Evolutionary conservation across 23 tunicate genomes (phyloP).

Genomic region (Pegea sp.): DNA sequence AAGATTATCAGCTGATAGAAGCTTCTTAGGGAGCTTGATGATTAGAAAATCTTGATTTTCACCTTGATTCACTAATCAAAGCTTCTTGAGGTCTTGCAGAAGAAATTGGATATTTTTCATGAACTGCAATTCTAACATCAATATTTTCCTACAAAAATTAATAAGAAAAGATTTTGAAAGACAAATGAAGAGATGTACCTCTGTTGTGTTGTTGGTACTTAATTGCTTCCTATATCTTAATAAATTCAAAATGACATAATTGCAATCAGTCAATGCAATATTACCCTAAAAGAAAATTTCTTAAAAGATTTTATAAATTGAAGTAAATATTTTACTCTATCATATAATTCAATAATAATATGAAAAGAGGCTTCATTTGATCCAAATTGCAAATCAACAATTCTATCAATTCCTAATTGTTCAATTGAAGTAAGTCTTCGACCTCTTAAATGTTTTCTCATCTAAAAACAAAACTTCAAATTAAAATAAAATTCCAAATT

Average conservation of each 20-base stretch:
- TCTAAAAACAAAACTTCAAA: slow-evolving; percentile 13
- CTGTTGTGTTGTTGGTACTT: too few species aligned
- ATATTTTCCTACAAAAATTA: slow-evolving; percentile 27
- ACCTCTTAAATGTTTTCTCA: slow-evolving; percentile 74
- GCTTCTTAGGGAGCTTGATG: too few species aligned
- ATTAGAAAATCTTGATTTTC: too few species aligned
- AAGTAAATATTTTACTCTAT: slow-evolving; percentile 13
- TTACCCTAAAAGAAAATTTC: slow-evolving; percentile 27
- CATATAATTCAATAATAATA: slow-evolving; percentile 69
- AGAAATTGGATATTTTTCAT: slow-evolving; percentile 60
- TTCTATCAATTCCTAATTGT: slow-evolving; percentile 84
- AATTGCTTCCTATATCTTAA: slow-evolving; percentile 55
- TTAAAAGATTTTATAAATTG: neutral
- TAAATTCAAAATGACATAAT: slow-evolving; percentile 47
- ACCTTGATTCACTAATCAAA: slow-evolving; percentile 21
- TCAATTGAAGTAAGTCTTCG: slow-evolving; percentile 46
- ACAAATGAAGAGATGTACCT: too few species aligned
- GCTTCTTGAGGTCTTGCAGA: slow-evolving; percentile 28
- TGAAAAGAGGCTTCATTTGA: slow-evolving; percentile 77
- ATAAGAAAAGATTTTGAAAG: too few species aligned
- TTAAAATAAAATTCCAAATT: too few species aligned
- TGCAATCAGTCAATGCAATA: slow-evolving; percentile 47
- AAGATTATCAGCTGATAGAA: too few species aligned
- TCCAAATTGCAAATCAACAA: slow-evolving; percentile 88
- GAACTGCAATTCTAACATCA: slow-evolving; percentile 74